Base-by-base conservation (phyloP, 1,140 invertebrate species). In the Chymomyza costata region DNA sequence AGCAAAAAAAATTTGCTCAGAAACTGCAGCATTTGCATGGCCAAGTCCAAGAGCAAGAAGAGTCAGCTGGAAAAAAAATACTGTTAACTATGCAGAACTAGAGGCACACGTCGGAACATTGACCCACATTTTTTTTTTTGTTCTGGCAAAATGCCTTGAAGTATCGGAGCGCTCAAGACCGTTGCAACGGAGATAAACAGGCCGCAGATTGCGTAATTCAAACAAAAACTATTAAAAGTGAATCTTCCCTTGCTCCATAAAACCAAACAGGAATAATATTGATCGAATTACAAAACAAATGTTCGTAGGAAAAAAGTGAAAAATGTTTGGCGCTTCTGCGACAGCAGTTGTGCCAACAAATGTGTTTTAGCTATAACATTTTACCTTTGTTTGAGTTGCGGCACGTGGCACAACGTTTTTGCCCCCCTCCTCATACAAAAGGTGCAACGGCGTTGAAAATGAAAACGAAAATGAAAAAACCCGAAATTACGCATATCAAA, bases 41-140 rank as follows among this genome's bases (percentile, higher is more conserved):
- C 67, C 68, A 80, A 83, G 78, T 82, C 80, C 74, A 81, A 81
- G 74, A 70, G 46, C 74, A 66, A 52, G 43, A 51, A 62, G 56
- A 65, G 47, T 68, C 58, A 61, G 64, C 66, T 32, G 39, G 67
- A 38, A 17, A 57, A n/a, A 21, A 74, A 64, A 71, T 64, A 60
- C 66, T 71, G 71, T 78, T 66, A 80, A 66, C 14, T 67, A 53
- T 67, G 73, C 80, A 74, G 32, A 83, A 83, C 58, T 38, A 56
- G 45, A 61, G 57, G 52, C 25, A 39, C 41, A 46, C 30, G 17
- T 30, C 46, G 58, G 57, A 78, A 64, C 71, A 80, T 78, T 78
- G 73, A 78, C 73, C 74, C 60, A 78, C 40, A 73, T 78, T 56
- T 56, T 32, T 18, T 34, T 34, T 34, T 34, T 34, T 34, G 6